Percentiles rank a stretch among this genome's conserved stretches.
These are phyloP conservation scores for Mus minutoides DNA, from an alignment of 2,797 vertebrate species.

Conservation along the genomic window DNA sequence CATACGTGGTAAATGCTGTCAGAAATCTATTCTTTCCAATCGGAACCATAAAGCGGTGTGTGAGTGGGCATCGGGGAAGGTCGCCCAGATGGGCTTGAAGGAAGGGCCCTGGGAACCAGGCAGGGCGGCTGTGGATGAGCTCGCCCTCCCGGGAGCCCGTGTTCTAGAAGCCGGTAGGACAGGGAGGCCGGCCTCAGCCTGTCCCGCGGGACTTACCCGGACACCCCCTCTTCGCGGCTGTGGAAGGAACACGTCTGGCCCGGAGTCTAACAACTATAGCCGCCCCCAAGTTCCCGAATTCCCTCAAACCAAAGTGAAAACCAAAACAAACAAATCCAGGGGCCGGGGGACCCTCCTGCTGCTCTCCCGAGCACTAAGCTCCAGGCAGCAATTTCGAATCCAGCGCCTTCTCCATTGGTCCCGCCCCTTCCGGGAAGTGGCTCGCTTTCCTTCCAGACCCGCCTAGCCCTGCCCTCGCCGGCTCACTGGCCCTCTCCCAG, in stretches of 20 bases:
- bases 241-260: conserved; percentile 27
- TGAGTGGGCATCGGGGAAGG: neutral
- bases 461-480: fast-evolving
- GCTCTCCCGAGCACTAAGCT: neutral
- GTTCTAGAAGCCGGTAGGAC: neutral
- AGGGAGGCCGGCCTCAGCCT: neutral
- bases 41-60: too few relatives aligned
- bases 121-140: neutral
- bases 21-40: neutral
- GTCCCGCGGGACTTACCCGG: conserved; percentile 69
- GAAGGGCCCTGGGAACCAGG: neutral
- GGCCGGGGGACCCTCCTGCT: neutral
- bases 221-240: neutral
- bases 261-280: neutral
- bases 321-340: neutral
- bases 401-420: neutral
- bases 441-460: fast-evolving
- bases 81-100: neutral
- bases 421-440: conserved; percentile 74
- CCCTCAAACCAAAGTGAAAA: neutral
- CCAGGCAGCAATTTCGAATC: neutral
- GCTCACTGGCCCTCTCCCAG: fast-evolving
- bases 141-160: neutral
- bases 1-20: neutral
- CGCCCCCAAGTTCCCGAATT: neutral